Evolutionary conservation across 1,140 invertebrate genomes (phyloP), one percentile per base, ranked within the genome.

Genomic region (Penaeus vannamei): DNA sequence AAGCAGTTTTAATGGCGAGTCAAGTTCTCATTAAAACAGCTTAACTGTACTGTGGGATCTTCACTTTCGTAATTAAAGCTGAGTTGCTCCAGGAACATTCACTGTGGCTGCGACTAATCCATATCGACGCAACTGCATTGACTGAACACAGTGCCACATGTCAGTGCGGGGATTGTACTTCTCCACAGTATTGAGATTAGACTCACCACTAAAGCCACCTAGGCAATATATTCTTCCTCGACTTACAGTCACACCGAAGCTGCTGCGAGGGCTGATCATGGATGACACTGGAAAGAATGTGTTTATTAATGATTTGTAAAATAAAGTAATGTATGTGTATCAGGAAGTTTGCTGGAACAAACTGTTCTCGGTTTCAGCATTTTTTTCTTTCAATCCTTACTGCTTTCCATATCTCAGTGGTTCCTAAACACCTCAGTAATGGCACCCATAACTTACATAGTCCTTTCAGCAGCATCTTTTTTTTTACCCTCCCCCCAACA

Each of bases 141-240:
- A 90, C 72, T 92, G 91, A 4, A 92, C 92, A 88, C 92, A 93
- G 81, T 93, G 92, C 92, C 93, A 93, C 86, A 94, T 93, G 91
- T 94, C 93, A 3, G 93, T 93, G 76, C 91, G 80, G 46, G 93
- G 93, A 83, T 93, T 92, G 90, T 93, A 94, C 72, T 93, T 92
- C 90, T 94, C 94, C 0, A 93, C 94, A 17, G 94, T 93, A 85
- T 94, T 93, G 61, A 94, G 93, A 76, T 93, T 92, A 66, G 93
- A 92, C 77, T 93, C 92, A 12, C 94, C 94, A 91, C 94, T 93
- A 90, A 93, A 93, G 7, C 94, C 94, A 12, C 94, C 94, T 87
- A 94, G 92, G 64, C 94, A 94, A 91, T 94, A 94, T 79, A 94
- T 94, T 19, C 92, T 91, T 23, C 92, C 92, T 26, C 93, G 92